phyloP scores from a whole-genome alignment of 1,140 invertebrate genomes.

The Drosophila mayri region DNA sequence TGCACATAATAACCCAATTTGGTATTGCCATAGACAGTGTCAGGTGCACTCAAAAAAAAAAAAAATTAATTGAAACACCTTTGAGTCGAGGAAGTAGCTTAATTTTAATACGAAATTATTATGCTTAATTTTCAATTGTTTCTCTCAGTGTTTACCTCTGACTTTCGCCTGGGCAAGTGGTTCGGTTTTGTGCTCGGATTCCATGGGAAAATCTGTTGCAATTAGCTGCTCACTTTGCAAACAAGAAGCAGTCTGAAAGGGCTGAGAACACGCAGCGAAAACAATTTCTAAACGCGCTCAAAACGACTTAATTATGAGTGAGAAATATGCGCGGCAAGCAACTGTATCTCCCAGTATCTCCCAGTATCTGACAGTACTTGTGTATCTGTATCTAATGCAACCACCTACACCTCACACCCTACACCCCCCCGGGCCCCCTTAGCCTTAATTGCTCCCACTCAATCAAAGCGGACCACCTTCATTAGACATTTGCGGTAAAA shows the following conservation, averaged over 20 bases:
- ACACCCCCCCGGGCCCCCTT: neutral
- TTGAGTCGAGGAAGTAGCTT: neutral
- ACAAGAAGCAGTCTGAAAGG: constrained; percentile 49
- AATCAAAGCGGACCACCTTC: constrained; percentile 82
- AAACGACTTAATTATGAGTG: constrained; percentile 83
- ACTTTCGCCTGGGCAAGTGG: constrained; percentile 62
- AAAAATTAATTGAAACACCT: neutral
- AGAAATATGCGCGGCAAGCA: constrained; percentile 80
- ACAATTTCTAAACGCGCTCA: constrained; percentile 83
- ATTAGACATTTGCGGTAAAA: constrained; percentile 83
- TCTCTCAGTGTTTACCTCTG: neutral
- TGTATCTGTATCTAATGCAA: constrained; percentile 22
- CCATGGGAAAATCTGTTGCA: constrained; percentile 81
- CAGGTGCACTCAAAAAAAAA: neutral
- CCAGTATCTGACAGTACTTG: constrained; percentile 30
- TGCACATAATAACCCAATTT: constrained; percentile 83
- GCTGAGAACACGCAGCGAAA: constrained; percentile 76
- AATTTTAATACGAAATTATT: too few species aligned
- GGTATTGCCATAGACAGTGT: constrained; percentile 14
- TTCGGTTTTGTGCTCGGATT: constrained; percentile 17
- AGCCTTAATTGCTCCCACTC: constrained; percentile 78
- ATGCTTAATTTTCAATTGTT: neutral
- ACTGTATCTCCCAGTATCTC: constrained; percentile 50
- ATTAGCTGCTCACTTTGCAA: constrained; percentile 76
- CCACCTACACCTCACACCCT: neutral